A percentile compares a stretch with the other conserved stretches of the same genome.
Conservation (phyloP, 2,797 vertebrate genomes). For the Microtus californicus region DNA sequence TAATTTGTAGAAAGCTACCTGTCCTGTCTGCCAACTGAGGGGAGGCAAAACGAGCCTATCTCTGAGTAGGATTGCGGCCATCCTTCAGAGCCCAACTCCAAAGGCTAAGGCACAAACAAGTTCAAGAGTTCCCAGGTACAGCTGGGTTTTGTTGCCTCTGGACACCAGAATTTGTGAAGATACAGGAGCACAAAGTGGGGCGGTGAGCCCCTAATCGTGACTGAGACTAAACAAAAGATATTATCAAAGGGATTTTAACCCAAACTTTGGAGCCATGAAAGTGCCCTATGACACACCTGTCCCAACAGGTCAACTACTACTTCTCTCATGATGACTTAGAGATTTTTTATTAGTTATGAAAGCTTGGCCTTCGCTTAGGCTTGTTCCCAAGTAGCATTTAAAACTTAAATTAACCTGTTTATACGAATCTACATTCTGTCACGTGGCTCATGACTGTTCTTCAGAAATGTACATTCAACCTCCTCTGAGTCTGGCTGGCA, state of each 20-base stretch:
- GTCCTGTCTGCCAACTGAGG: not conserved
- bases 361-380: not conserved
- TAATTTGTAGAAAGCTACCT: not conserved
- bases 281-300: not conserved
- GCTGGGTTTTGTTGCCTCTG: not conserved
- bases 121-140: not conserved
- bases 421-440: not conserved
- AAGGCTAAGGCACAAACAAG: not conserved
- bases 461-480: not conserved
- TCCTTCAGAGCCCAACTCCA: not conserved
- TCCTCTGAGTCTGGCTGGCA: not conserved
- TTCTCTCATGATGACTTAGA: not conserved
- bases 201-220: not conserved
- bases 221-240: not conserved
- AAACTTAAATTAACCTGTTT: not conserved
- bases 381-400: not conserved
- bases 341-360: not conserved
- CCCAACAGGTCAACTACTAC: not conserved
- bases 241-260: not conserved
- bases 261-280: not conserved
- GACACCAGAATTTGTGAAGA: not conserved
- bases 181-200: not conserved
- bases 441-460: not conserved
- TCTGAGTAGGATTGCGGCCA: not conserved
- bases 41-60: not conserved